Percentiles rank a stretch among this genome's conserved stretches.
Evolutionary conservation across 2,888 invertebrate genomes (phyloP).

Genomic region (Rhingia rostrata): DNA sequence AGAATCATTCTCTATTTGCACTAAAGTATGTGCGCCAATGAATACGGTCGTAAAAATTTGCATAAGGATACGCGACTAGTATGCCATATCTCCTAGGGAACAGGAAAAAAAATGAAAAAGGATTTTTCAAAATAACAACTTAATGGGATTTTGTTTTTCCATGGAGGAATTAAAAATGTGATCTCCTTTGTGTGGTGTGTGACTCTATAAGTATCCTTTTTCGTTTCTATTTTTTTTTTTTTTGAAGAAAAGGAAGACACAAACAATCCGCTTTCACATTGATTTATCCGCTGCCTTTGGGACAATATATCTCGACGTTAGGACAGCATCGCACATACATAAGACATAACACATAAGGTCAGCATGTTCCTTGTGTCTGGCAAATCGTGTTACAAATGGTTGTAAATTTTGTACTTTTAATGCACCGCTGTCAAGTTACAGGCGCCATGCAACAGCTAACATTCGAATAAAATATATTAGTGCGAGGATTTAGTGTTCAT

Average conservation of each 20-base stretch:
- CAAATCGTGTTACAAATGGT: constrained; percentile 67
- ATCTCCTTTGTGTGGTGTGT: constrained; percentile 58
- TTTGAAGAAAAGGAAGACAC: constrained; percentile 18
- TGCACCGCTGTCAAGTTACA: constrained; percentile 72
- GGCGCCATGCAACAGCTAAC: constrained; percentile 74
- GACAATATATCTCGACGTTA: constrained; percentile 61
- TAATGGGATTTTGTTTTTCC: constrained; percentile 73
- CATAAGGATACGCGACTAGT: constrained; percentile 51
- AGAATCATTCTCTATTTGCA: constrained; percentile 71
- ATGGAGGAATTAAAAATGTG: constrained; percentile 68
- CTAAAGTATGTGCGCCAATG: constrained; percentile 73
- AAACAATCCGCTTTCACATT: constrained; percentile 68
- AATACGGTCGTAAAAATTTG: constrained; percentile 72
- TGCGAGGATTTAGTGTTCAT: constrained; percentile 61
- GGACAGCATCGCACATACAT: constrained; percentile 25
- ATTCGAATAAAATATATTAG: constrained; percentile 73
- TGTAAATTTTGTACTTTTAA: constrained; percentile 69
- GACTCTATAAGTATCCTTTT: neutral
- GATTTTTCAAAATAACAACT: constrained; percentile 37
- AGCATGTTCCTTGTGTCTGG: constrained; percentile 54
- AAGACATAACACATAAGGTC: constrained; percentile 50
- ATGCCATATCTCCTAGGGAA: constrained; percentile 5
- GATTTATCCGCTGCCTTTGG: constrained; percentile 67
- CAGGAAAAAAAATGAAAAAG: constrained; percentile 48
- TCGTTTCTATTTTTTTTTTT: constrained; percentile 16